Conservation (phyloP, 2,113 vertebrate species). For the Nothocercus julius region DNA sequence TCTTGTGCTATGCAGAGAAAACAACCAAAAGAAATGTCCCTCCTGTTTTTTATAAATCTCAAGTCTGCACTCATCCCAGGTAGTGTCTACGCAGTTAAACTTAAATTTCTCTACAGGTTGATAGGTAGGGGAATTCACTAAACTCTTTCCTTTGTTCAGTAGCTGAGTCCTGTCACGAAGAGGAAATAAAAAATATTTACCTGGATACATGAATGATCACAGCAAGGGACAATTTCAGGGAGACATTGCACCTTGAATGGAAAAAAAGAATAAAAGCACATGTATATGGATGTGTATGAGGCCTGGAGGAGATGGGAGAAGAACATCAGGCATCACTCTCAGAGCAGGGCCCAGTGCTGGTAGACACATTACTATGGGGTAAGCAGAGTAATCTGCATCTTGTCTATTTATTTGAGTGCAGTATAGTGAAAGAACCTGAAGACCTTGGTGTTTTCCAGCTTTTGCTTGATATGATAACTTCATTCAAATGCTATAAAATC, state of each 20-base stretch:
- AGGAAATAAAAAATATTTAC: background rate
- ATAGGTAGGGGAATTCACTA: background rate
- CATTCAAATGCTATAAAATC: background rate
- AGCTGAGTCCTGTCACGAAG: background rate
- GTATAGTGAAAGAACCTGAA: fast-evolving
- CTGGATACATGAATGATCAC: background rate
- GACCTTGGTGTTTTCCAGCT: background rate
- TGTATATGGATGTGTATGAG: background rate
- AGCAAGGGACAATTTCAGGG: background rate
- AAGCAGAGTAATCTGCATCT: background rate
- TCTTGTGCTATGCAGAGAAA: background rate
- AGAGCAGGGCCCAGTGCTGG: background rate
- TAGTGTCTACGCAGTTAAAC: background rate
- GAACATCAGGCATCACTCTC: background rate
- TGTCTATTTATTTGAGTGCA: background rate
- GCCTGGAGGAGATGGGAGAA: background rate
- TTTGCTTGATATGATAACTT: background rate
- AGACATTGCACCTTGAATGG: background rate
- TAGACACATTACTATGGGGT: fast-evolving
- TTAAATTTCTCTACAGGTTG: background rate
- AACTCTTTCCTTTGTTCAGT: background rate
- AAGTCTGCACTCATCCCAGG: background rate
- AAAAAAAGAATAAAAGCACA: background rate
- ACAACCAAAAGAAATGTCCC: background rate
- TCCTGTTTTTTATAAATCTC: background rate